Evolutionary conservation across 2,888 invertebrate genomes (phyloP).

Genomic region (Bombylius discolor): DNA sequence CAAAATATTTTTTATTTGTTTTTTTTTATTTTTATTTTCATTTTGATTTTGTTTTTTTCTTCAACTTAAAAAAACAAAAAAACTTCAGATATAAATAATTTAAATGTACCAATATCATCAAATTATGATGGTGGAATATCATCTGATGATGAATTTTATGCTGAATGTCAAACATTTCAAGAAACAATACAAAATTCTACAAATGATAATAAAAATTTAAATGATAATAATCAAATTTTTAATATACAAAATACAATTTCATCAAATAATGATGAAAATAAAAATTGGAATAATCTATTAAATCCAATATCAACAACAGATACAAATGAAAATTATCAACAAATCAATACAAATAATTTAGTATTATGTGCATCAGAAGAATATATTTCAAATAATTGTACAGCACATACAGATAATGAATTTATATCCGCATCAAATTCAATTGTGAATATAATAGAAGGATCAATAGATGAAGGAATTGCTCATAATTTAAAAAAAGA

Average conservation of each 20-base stretch:
- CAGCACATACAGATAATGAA: background rate
- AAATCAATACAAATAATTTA: background rate
- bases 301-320: too few species aligned
- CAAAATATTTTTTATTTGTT: too few species aligned
- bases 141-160: conserved; percentile 28
- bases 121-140: conserved; percentile 20
- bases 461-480: background rate
- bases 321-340: background rate
- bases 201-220: too few species aligned
- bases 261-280: too few species aligned
- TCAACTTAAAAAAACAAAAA: conserved; percentile 2
- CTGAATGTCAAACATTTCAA: conserved; percentile 26
- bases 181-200: background rate
- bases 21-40: conserved; percentile 2
- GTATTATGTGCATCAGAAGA: background rate
- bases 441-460: background rate
- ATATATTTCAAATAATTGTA: background rate
- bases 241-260: too few species aligned
- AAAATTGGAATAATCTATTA: too few species aligned
- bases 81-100: background rate
- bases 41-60: conserved; percentile 6
- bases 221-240: too few species aligned
- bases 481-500: background rate
- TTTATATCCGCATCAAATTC: background rate
- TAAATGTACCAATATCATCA: conserved; percentile 5